Evolutionary conservation across 2,113 vertebrate species (phyloP), one percentile per base, ranked within the genome.

Genomic region (Platycercus adscitus): DNA sequence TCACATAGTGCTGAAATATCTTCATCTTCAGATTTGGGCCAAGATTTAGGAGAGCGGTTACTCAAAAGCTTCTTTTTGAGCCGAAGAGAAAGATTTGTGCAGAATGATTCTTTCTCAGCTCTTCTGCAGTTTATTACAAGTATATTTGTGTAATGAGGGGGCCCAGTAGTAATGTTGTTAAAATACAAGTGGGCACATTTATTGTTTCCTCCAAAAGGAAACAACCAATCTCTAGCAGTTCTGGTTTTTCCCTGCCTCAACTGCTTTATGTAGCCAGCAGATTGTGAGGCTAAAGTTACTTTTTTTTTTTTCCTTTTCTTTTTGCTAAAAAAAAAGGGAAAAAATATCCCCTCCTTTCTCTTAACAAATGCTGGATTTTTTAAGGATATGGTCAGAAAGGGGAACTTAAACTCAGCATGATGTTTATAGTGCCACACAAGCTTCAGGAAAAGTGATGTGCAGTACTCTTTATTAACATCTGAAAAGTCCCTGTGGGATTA

Each of bases 161-260:
- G 97, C 94, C 90, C 88, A 92, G 94, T 94, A 96, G 95, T 96
- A 92, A 96, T 83, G 96, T 56, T 97, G 98, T 98, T 98, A 98
- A 97, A 95, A 98, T 96, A 97, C 97, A 97, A 98, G 98, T 79
- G 89, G 96, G 97, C 96, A 97, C 98, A 78, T 99, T 99, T 99
- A 99, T 98, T 98, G 99, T 98, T 99, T 99, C 99, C 99, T 98
- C 98, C 98, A 97, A 94, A 98, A 98, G 99, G 98, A 99, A 99
- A 98, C 97, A 98, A 98, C 98, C 98, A 96, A 97, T 98, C 97
- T 93, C 97, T 81, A 93, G 90, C 90, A 97, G 96, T 82, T 94
- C 94, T 97, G 97, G 64, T 94, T 98, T 97, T 97, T 98, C 98
- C 98, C 98, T 98, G 98, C 95, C 96, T 98, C 96, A 98, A 64